phyloP scores from a whole-genome alignment of 2,797 vertebrate genomes.

The Karalla daura region DNA sequence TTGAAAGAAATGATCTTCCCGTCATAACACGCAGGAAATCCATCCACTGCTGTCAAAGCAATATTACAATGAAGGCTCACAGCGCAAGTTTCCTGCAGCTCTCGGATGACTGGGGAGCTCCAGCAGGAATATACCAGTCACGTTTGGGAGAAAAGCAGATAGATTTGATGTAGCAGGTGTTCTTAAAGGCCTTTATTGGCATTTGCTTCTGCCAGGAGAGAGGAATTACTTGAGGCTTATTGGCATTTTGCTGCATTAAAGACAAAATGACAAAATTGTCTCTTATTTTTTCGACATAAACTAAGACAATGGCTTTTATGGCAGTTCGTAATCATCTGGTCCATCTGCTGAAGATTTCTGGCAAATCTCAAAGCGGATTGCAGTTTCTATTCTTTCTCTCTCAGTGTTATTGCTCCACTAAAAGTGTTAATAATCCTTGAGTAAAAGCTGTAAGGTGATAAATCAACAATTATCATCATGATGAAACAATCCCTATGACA shows the following conservation, averaged over 20 bases:
- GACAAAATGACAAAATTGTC: constrained; percentile 21
- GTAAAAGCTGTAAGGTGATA: too few species aligned
- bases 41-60: constrained; percentile 70
- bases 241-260: constrained; percentile 26
- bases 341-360: constrained; percentile 4
- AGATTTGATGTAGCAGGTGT: constrained; percentile 59
- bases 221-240: too few species aligned
- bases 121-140: constrained; percentile 52
- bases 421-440: too few species aligned
- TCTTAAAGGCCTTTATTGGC: constrained; percentile 45
- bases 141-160: constrained; percentile 35
- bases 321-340: neutral
- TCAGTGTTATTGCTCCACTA: too few species aligned
- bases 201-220: too few species aligned
- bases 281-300: constrained; percentile 22
- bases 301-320: neutral
- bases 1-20: constrained; percentile 68
- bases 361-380: neutral
- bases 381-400: neutral
- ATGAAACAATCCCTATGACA: too few species aligned
- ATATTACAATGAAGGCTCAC: constrained; percentile 54
- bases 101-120: constrained; percentile 41
- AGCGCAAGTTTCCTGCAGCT: constrained; percentile 58
- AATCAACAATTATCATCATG: too few species aligned
- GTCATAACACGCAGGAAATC: constrained; percentile 71